These are phyloP conservation scores for Myotis pilosus DNA, from an alignment of 2,797 vertebrate species.

Conservation along the genomic window DNA sequence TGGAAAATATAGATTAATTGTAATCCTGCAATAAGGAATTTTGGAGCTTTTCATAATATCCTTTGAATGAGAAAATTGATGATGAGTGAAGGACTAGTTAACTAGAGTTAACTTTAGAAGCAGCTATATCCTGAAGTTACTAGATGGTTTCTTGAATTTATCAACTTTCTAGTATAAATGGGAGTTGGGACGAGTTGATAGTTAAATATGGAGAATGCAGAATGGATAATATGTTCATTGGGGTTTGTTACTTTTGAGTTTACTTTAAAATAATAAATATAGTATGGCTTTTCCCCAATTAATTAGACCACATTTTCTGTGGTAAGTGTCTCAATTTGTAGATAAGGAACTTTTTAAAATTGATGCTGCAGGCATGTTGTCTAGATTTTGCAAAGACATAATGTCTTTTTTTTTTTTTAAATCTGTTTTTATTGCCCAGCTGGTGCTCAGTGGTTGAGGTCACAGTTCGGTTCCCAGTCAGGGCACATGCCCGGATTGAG, in stretches of 20 bases:
- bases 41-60: neutral
- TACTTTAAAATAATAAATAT: neutral
- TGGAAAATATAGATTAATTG: neutral
- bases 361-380: neutral
- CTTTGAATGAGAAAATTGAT: slow-evolving; percentile 26
- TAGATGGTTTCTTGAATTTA: neutral
- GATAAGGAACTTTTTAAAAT: neutral
- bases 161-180: neutral
- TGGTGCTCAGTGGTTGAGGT: too few species aligned
- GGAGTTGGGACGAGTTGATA: neutral
- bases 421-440: too few species aligned
- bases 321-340: neutral
- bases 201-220: neutral
- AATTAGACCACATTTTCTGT: neutral
- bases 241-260: neutral
- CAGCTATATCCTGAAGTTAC: neutral
- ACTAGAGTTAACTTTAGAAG: neutral
- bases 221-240: neutral
- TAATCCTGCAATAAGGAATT: neutral
- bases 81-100: neutral
- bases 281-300: neutral
- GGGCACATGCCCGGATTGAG: too few species aligned
- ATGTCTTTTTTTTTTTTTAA: neutral
- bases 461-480: too few species aligned
- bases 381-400: neutral